Evolutionary conservation across 2,113 vertebrate species (phyloP).

Genomic region (Mesocricetus auratus): DNA sequence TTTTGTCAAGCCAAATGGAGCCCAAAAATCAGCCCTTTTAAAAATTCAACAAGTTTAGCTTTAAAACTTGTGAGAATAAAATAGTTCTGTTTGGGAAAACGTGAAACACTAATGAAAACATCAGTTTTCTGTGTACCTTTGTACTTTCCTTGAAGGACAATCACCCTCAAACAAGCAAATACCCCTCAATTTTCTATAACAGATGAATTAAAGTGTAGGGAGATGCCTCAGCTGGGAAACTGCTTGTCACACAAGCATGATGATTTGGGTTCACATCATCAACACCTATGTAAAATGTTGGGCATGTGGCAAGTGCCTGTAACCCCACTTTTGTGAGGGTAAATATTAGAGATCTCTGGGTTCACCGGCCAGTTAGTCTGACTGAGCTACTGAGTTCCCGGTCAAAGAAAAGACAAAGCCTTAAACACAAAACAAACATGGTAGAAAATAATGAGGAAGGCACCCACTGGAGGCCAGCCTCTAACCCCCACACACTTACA

Average conservation of each 20-base stretch:
- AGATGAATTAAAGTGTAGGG: not conserved
- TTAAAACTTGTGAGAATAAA: constrained; percentile 35
- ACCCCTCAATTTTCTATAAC: not conserved
- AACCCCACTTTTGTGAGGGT: not conserved
- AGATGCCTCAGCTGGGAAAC: not conserved
- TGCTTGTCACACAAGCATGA: not conserved
- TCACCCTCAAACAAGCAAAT: not conserved
- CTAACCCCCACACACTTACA: not conserved
- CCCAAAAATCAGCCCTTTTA: not conserved
- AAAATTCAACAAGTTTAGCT: not conserved
- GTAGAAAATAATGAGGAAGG: not conserved
- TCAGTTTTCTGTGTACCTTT: not conserved
- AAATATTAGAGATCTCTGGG: not conserved
- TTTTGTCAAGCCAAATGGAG: not conserved
- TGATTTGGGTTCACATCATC: too few species aligned
- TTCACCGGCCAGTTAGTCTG: not conserved
- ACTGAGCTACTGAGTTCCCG: not conserved
- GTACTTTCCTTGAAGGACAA: not conserved
- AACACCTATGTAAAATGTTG: not conserved
- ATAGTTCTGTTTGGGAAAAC: not conserved
- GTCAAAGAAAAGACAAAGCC: not conserved
- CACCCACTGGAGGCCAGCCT: not conserved
- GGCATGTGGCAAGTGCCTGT: too few species aligned
- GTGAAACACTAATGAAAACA: not conserved
- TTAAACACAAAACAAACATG: not conserved